Percentiles rank a stretch among this genome's conserved stretches.
phyloP scores from a whole-genome alignment of 1,140 invertebrate genomes.

The Pseudomyrmex dendroicus region DNA sequence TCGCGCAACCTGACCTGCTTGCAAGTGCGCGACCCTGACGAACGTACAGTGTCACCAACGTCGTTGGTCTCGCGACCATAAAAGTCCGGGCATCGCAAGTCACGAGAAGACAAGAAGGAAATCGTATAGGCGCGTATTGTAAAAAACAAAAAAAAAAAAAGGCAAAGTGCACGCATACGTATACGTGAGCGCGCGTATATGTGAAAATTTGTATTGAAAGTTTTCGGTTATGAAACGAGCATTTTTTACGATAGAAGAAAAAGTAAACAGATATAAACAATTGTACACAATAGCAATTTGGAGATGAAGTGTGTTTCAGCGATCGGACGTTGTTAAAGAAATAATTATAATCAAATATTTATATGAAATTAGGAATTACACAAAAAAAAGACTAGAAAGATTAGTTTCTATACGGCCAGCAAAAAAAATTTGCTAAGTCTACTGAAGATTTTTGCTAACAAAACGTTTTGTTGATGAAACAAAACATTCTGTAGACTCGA shows the following conservation, averaged over 20 bases:
- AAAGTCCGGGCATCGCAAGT: conserved; percentile 41
- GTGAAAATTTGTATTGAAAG: conserved; percentile 13
- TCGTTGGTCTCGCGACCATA: conserved; percentile 51
- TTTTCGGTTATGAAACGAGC: conserved; percentile 3
- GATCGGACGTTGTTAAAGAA: too few relatives aligned
- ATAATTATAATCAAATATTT: too few relatives aligned
- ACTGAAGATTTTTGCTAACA: too few relatives aligned
- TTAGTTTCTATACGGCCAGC: too few relatives aligned
- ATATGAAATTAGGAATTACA: too few relatives aligned
- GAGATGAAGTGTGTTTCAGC: too few relatives aligned
- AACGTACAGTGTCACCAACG: conserved; percentile 54
- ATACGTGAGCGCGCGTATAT: background rate
- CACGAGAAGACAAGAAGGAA: conserved; percentile 18
- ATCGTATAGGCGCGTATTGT: conserved; percentile 19
- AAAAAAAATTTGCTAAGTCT: too few relatives aligned
- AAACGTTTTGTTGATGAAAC: too few relatives aligned
- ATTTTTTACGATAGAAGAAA: background rate
- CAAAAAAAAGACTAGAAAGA: too few relatives aligned
- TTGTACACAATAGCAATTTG: background rate
- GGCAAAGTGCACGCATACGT: conserved; percentile 1
- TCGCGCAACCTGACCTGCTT: conserved; percentile 51
- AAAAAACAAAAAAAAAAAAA: conserved; percentile 50
- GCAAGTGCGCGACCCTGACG: conserved; percentile 56
- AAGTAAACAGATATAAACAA: background rate
- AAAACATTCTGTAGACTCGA: too few relatives aligned